These are phyloP conservation scores for Phymorhynchus buccinoides DNA, from an alignment of 1,140 invertebrate genomes.

Conservation along the genomic window DNA sequence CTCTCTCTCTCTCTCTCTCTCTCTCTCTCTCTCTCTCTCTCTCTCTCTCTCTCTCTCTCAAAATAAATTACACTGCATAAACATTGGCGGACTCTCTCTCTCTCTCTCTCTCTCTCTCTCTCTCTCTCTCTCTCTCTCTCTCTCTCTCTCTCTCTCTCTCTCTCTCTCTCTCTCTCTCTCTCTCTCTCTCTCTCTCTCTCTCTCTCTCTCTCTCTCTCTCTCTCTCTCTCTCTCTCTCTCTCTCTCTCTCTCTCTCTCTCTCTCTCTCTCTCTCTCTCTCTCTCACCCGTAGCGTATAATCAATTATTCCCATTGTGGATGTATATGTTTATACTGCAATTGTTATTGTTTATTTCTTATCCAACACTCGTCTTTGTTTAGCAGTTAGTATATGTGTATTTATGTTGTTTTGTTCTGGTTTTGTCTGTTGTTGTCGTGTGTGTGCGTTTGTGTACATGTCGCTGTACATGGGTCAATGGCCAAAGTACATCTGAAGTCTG, in stretches of 20 bases:
- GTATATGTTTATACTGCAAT: neutral
- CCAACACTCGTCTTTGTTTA: neutral
- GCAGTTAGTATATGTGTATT: neutral
- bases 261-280: neutral
- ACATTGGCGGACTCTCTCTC: neutral
- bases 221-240: too few relatives aligned
- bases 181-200: neutral
- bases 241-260: too few relatives aligned
- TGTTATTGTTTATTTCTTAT: too few relatives aligned
- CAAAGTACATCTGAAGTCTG: too few relatives aligned
- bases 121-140: neutral
- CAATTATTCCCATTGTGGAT: neutral
- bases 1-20: neutral
- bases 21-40: neutral
- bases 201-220: neutral
- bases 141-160: neutral
- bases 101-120: neutral
- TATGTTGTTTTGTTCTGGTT: neutral
- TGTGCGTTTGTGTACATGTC: neutral
- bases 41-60: neutral
- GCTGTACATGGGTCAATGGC: too few relatives aligned
- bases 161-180: neutral
- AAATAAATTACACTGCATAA: neutral
- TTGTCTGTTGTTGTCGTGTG: too few relatives aligned
- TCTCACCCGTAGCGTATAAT: too few relatives aligned